Base-by-base conservation (phyloP, 2,113 vertebrate genomes). In the Philantomba maxwellii region DNA sequence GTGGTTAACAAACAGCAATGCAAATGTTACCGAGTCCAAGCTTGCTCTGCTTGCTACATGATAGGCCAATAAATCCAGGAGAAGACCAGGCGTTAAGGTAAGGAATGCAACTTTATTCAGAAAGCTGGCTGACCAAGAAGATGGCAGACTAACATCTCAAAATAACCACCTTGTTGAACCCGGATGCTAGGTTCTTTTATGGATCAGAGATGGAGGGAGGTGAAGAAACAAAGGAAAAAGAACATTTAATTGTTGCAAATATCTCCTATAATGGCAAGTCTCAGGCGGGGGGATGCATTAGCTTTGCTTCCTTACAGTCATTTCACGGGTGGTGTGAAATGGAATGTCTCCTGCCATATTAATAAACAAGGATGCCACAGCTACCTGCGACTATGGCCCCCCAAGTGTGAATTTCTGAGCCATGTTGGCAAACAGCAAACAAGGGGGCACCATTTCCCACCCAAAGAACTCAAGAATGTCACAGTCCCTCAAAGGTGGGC, bases 111-210 rank as follows among this genome's bases (percentile, higher is more conserved):
- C 64, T 70, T 70, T 36, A 36, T 70, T 70, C 64, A 73, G 70
- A 73, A 25, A 14, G 70, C 36, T 0, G 2, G 36, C 1, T 73
- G 70, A 73, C 70, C 0, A 2, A 73, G 36, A 43, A 43, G 70
- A 43, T 43, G 36, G 36, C 36, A 43, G 70, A 73, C 21, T 26
- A 73, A 43, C 36, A 73, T 25, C 70, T 43, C 70, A 43, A 73
- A 73, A 73, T 73, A 26, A 43, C 36, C 36, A 73, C 15, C 70
- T 14, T 43, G 5, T 73, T 26, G 6, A 39, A 43, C 36, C 21
- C 1, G 6, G 23, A 43, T 26, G 23, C 70, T 3, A 73, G 70
- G 70, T 43, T 73, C 36, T 73, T 43, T 73, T 43, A 43, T 73
- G 36, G 70, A 25, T 43, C 36, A 73, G 70, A 43, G 36, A 43